phyloP scores from a whole-genome alignment of 2,797 vertebrate genomes.

The Pangasius krempfi region DNA sequence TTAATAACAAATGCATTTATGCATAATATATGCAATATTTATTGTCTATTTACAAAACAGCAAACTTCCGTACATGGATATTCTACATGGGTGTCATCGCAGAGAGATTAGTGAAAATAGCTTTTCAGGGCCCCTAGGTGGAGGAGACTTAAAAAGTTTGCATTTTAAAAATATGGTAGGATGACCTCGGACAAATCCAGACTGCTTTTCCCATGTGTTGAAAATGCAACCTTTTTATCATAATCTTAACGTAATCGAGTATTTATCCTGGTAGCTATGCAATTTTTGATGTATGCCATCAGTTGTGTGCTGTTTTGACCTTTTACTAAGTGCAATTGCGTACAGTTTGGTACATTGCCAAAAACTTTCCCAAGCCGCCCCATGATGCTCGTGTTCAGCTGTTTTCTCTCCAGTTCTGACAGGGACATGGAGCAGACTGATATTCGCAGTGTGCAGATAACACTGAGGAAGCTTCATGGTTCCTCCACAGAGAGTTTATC shows the following conservation, averaged over 20 bases:
- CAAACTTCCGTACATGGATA: not conserved
- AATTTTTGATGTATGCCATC: conserved; percentile 3
- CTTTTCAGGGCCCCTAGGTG: not conserved
- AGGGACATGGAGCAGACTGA: conserved; percentile 40
- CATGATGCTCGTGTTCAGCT: conserved; percentile 37
- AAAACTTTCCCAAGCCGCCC: conserved; percentile 23
- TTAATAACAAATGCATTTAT: not conserved
- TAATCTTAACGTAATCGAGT: not conserved
- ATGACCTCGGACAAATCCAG: not conserved
- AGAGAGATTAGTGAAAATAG: not conserved
- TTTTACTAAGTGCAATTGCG: conserved; percentile 10
- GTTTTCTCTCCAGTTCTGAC: conserved; percentile 39
- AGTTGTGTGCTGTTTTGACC: conserved; percentile 2
- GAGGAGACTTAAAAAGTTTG: not conserved
- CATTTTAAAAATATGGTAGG: not conserved
- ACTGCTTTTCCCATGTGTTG: not conserved
- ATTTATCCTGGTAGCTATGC: conserved; percentile 23
- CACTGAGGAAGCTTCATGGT: not conserved
- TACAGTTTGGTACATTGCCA: conserved; percentile 21
- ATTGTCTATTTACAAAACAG: not conserved
- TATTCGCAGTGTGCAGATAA: conserved; percentile 35
- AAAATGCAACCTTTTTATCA: not conserved
- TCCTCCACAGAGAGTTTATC: conserved; percentile 20
- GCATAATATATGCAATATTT: not conserved
- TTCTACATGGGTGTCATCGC: not conserved